These are phyloP conservation scores for Scopus umbretta DNA, from an alignment of 2,113 vertebrate genomes.

Conservation along the genomic window DNA sequence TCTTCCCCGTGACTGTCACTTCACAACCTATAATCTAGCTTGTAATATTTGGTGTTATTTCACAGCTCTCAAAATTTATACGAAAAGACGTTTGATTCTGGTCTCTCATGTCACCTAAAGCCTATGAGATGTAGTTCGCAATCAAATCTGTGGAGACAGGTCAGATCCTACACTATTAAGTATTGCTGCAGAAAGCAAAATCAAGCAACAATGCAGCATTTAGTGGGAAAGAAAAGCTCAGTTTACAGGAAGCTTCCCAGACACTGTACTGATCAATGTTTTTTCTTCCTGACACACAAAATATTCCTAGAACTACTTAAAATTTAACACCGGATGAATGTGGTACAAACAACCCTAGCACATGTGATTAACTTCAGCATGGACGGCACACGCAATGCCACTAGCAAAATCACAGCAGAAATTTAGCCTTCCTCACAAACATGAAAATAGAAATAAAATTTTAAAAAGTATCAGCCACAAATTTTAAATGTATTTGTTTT, in stretches of 20 bases:
- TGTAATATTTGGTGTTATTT: neutral
- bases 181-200: neutral
- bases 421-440: neutral
- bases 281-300: neutral
- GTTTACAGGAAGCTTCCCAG: neutral
- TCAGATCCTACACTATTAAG: neutral
- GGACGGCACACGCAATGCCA: accelerated
- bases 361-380: neutral
- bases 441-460: neutral
- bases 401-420: neutral
- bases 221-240: neutral
- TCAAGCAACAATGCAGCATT: neutral
- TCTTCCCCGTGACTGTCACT: neutral
- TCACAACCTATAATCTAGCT: neutral
- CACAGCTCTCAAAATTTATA: neutral
- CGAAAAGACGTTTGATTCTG: neutral
- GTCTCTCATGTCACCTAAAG: neutral
- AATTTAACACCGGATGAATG: neutral
- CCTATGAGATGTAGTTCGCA: neutral
- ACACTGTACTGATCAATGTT: neutral
- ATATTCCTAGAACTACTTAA: neutral
- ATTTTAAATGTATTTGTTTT: neutral
- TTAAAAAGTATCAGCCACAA: neutral
- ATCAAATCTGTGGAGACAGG: neutral
- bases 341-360: neutral